Conservation (phyloP, 2,888 invertebrate species). For the Rhamphomyia laevipes region DNA sequence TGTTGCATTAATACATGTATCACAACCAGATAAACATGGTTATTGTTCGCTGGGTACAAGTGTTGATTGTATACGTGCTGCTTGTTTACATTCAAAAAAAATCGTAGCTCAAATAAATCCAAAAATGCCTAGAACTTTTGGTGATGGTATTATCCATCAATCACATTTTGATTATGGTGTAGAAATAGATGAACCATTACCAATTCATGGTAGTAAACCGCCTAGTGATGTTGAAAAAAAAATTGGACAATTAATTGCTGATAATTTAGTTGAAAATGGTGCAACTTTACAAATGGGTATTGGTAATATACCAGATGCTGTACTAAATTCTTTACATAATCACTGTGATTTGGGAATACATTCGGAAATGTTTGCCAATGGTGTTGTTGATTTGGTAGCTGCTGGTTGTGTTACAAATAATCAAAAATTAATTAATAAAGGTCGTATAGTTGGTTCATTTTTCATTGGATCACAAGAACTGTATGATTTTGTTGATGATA, state of each 20-base stretch:
- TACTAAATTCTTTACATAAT: slow-evolving; percentile 59
- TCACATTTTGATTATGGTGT: slow-evolving; percentile 88
- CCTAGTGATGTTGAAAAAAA: slow-evolving; percentile 48
- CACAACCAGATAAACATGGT: slow-evolving; percentile 83
- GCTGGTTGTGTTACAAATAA: slow-evolving; percentile 84
- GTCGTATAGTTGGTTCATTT: slow-evolving; percentile 87
- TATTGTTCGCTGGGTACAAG: slow-evolving; percentile 89
- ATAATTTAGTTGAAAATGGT: slow-evolving; percentile 82
- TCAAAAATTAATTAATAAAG: slow-evolving; percentile 67
- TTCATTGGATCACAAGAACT: slow-evolving; percentile 77
- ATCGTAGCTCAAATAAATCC: slow-evolving; percentile 85
- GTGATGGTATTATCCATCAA: slow-evolving; percentile 80
- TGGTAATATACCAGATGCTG: slow-evolving; percentile 91
- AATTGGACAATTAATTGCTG: slow-evolving; percentile 82
- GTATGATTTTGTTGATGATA: slow-evolving; percentile 89
- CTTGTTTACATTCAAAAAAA: slow-evolving; percentile 67
- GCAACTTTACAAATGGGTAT: slow-evolving; percentile 89
- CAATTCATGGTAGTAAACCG: slow-evolving; percentile 53
- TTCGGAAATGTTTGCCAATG: slow-evolving; percentile 95
- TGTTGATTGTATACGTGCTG: slow-evolving; percentile 83
- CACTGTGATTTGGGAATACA: slow-evolving; percentile 93
- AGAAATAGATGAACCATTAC: slow-evolving; percentile 52
- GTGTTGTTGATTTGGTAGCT: slow-evolving; percentile 78
- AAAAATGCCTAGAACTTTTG: slow-evolving; percentile 87
- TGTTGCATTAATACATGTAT: slow-evolving; percentile 68